These are phyloP conservation scores for Neosalanx taihuensis DNA, from an alignment of 2,797 vertebrate species.

Conservation along the genomic window DNA sequence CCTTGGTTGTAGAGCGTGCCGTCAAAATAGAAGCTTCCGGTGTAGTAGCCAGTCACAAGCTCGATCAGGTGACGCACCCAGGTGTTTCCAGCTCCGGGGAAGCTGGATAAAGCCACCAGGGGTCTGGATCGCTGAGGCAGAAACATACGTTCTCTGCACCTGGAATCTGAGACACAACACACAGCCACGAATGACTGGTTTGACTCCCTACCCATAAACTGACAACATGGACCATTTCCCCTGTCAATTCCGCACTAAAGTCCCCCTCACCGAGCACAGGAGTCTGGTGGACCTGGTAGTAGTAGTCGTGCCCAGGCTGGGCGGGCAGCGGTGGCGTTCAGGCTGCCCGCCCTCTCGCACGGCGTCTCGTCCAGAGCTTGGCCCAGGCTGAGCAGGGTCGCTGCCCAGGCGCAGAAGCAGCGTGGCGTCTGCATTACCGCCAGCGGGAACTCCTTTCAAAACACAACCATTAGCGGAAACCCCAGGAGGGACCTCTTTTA, in stretches of 20 bases:
- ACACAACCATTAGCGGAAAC: constrained; percentile 28
- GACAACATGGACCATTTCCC: background rate
- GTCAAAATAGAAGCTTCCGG: constrained; percentile 96
- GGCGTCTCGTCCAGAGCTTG: constrained; percentile 57
- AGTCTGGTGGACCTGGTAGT: constrained; percentile 89
- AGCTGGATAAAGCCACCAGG: constrained; percentile 92
- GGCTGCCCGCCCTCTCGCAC: constrained; percentile 61
- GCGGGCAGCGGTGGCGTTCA: background rate
- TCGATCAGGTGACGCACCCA: constrained; percentile 96
- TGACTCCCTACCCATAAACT: background rate
- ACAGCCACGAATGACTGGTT: constrained; percentile 23
- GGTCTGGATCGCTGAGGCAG: constrained; percentile 85
- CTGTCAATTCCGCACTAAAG: background rate
- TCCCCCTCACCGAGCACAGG: constrained; percentile 84
- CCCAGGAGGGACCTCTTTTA: too few species aligned
- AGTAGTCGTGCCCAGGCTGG: constrained; percentile 40
- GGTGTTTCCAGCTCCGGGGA: constrained; percentile 95
- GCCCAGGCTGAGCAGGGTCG: constrained; percentile 73
- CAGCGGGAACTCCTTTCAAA: constrained; percentile 86
- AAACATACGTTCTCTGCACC: constrained; percentile 92
- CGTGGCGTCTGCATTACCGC: constrained; percentile 77
- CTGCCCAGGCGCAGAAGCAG: constrained; percentile 87
- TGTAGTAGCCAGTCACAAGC: constrained; percentile 91
- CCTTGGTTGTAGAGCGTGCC: constrained; percentile 95
- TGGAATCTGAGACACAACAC: constrained; percentile 77